A percentile compares a stretch with the other conserved stretches of the same genome.
Evolutionary conservation across 1,140 invertebrate species (phyloP).

Genomic region (Hesperophylax magnus): DNA sequence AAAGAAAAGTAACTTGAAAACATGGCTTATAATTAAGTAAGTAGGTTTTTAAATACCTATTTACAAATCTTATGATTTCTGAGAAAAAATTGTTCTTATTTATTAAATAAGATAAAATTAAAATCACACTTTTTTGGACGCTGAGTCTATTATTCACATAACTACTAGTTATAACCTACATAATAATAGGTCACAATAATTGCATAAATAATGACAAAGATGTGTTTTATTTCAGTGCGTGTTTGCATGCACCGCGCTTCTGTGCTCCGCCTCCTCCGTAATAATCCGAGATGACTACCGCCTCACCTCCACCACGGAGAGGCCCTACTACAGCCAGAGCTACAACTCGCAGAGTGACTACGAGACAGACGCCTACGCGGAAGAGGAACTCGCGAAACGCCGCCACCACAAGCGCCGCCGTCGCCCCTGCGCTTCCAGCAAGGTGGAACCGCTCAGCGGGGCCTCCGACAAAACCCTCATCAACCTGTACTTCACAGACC

Average conservation of each 20-base stretch:
- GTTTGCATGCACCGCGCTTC: not conserved
- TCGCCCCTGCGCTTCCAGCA: conserved; percentile 22
- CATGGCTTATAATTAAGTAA: no score
- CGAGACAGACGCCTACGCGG: not conserved
- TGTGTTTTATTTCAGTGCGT: not conserved
- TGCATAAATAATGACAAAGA: not conserved
- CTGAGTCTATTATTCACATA: no score
- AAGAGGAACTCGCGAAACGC: not conserved
- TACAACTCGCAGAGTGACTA: not conserved
- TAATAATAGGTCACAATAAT: not conserved
- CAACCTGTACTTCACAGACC: conserved; percentile 14
- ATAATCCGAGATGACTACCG: conserved; percentile 23
- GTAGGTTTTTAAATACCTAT: no score
- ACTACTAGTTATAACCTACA: not conserved
- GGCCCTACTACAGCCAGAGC: not conserved
- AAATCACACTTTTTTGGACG: no score
- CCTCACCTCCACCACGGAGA: not conserved
- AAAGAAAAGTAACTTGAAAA: no score
- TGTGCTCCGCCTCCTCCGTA: not conserved
- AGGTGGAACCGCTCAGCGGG: conserved; percentile 6
- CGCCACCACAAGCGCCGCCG: not conserved
- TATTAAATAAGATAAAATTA: no score
- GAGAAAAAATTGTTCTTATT: no score
- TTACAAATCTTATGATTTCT: no score
- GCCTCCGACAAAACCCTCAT: conserved; percentile 26